Conservation (phyloP, 2,888 invertebrate species). For the Apamea anceps region DNA sequence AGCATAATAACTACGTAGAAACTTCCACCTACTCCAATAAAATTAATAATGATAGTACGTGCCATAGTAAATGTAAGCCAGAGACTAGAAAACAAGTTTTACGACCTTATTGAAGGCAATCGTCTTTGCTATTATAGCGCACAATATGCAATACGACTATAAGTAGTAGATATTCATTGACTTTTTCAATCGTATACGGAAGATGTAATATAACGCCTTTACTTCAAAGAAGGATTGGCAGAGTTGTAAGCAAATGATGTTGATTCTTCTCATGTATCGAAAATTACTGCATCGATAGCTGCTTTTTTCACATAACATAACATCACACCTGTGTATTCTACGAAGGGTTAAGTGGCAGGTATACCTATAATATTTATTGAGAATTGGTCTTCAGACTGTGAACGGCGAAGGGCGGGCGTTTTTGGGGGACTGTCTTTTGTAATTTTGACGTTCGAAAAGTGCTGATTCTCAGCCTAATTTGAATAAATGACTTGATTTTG, state of each 20-base stretch:
- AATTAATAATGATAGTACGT: constrained; percentile 1
- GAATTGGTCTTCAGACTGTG: too few species aligned
- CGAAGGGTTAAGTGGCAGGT: neutral
- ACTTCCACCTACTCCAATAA: neutral
- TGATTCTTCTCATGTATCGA: neutral
- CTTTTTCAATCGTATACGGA: constrained; percentile 16
- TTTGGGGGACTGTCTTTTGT: too few species aligned
- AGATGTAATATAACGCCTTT: neutral
- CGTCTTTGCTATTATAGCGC: constrained; percentile 34
- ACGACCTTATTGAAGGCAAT: constrained; percentile 57
- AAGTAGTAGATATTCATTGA: constrained; percentile 17
- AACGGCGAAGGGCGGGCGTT: too few species aligned
- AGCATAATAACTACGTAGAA: neutral
- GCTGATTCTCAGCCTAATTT: too few species aligned
- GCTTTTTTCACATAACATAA: neutral
- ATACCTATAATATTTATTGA: too few species aligned
- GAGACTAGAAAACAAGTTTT: constrained; percentile 13
- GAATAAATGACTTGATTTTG: too few species aligned
- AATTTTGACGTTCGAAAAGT: too few species aligned
- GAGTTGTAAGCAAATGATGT: neutral
- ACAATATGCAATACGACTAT: neutral
- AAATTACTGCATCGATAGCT: too few species aligned
- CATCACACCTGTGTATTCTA: neutral
- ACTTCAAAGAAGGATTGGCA: neutral
- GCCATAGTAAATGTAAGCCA: neutral